These are phyloP conservation scores for Callosobruchus maculatus DNA, from an alignment of 2,888 invertebrate genomes.

Conservation along the genomic window DNA sequence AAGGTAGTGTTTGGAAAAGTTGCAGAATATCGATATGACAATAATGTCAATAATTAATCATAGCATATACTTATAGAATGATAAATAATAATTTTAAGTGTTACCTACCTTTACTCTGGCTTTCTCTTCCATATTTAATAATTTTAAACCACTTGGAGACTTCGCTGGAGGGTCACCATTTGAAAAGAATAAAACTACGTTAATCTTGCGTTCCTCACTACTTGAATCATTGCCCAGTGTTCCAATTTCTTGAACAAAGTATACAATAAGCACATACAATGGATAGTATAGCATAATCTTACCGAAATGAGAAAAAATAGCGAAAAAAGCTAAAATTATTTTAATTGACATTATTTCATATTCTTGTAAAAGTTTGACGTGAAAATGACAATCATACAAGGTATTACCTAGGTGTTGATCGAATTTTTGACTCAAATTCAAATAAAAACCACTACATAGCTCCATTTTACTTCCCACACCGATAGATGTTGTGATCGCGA, in stretches of 20 bases:
- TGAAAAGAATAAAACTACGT: constrained; percentile 30
- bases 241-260: neutral
- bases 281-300: neutral
- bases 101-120: constrained; percentile 21
- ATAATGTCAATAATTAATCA: too few relatives aligned
- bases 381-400: neutral
- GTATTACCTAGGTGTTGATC: too few relatives aligned
- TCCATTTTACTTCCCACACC: too few relatives aligned
- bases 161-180: constrained; percentile 16
- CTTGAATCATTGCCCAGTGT: neutral
- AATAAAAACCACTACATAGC: too few relatives aligned
- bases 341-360: neutral
- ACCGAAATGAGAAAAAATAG: neutral
- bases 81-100: neutral
- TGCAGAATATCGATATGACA: too few relatives aligned
- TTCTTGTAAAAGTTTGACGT: neutral
- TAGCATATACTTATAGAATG: too few relatives aligned
- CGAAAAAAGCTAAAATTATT: neutral
- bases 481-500: too few relatives aligned
- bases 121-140: constrained; percentile 24
- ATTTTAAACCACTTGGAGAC: constrained; percentile 18
- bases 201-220: constrained; percentile 8
- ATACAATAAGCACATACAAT: neutral
- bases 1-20: too few relatives aligned
- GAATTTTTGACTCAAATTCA: too few relatives aligned